These are phyloP conservation scores for Cataglyphis hispanica DNA, from an alignment of 1,140 invertebrate species.

Conservation along the genomic window DNA sequence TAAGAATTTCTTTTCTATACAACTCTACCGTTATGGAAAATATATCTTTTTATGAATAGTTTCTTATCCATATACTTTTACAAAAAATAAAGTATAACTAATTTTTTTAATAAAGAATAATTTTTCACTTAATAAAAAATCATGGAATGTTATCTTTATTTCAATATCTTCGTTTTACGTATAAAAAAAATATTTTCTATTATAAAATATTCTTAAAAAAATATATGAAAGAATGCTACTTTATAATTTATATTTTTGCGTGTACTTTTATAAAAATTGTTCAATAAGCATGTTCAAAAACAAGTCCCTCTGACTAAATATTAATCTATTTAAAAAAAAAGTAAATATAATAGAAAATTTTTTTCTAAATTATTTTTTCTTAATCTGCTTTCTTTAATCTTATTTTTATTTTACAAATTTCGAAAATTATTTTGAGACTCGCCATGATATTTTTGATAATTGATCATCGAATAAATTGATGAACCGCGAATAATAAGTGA, in stretches of 20 bases:
- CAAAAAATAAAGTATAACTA: background rate
- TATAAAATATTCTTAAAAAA: conserved; percentile 8
- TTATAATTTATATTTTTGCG: background rate
- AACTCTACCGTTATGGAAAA: background rate
- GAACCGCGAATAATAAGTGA: background rate
- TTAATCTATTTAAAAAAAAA: background rate
- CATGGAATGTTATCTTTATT: background rate
- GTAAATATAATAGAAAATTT: background rate
- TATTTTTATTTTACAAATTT: background rate
- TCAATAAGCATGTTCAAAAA: background rate
- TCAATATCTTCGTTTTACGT: no score
- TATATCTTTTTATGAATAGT: background rate
- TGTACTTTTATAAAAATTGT: background rate
- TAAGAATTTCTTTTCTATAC: background rate
- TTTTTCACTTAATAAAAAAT: background rate
- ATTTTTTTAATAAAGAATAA: background rate
- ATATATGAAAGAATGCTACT: background rate
- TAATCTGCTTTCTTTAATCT: no score
- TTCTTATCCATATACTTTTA: background rate
- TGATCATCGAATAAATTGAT: conserved; percentile 69
- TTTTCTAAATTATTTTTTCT: no score
- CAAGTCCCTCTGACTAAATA: background rate
- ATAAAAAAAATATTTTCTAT: background rate
- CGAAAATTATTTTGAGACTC: conserved; percentile 13
- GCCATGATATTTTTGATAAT: conserved; percentile 71